Base-by-base conservation (phyloP, 2,888 invertebrate genomes). In the Agrotis segetum region DNA sequence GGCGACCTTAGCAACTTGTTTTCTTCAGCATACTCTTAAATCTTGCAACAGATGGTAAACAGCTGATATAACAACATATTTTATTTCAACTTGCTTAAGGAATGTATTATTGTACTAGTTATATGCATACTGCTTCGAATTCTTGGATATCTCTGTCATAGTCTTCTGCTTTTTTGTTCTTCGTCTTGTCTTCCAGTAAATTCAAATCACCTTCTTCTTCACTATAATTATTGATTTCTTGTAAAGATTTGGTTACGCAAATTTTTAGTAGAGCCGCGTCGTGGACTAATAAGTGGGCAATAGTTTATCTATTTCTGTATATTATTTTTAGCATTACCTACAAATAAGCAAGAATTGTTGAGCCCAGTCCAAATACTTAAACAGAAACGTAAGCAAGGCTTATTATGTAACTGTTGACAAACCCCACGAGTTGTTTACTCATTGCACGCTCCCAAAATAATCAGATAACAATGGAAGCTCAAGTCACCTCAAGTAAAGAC, bases 31-130 rank as follows among this genome's bases (percentile, higher is more conserved):
- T 19, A 67, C 66, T 80, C 68, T 79, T 71, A 80, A 79, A 79
- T 79, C 81, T 79, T 79, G 68, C 81, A 66, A 79, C 79, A 79
- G 72, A 77, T 79, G 79, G 67, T 68, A 66, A 79, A 72, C 79
- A 72, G 77, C 79, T 79, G 79, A 81, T 81, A 68, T 72, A 49
- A 72, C 81, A 63, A 29, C 21, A 52, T 80, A 63, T 67, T 76
- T 78, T 76, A 65, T 68, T 68, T 53, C 65, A 49, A 50, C 52
- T 65, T 60, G 46, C 16, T 13, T 66, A 49, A 34, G 60, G 50
- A 68, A 74, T 29, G n/a, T 55, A 40, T 9, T 9, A 52, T 47
- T 0, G 2, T 44, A 53, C 46, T 24, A n/a, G n/a, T 55, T 29
- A 9, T 40, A 40, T 40, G 40, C 9, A 40, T 40, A 40, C 2